Evolutionary conservation across 2,113 vertebrate genomes (phyloP).

Genomic region (Cyphomyrus plagiostoma): DNA sequence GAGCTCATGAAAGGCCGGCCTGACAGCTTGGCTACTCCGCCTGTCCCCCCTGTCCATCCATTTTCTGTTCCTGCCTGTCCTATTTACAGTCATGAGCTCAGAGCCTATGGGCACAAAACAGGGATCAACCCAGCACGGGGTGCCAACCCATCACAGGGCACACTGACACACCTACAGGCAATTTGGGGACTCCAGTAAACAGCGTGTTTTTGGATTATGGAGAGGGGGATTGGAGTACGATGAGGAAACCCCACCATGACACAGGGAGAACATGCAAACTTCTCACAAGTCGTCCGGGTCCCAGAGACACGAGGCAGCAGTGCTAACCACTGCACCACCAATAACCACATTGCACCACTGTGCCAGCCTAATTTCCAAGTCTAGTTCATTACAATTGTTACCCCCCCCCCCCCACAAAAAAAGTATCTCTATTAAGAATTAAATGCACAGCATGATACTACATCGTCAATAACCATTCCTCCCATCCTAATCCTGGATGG

Average conservation of each 20-base stretch:
- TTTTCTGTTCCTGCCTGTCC: not conserved
- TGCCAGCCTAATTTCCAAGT: conserved; percentile 1
- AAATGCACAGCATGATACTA: not conserved
- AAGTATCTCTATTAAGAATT: not conserved
- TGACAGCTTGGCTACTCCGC: not conserved
- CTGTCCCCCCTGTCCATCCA: not conserved
- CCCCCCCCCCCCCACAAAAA: not conserved
- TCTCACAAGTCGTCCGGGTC: not conserved
- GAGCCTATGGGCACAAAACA: too few species aligned
- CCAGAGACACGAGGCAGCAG: not conserved
- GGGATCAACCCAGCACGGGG: too few species aligned
- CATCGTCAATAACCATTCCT: not conserved
- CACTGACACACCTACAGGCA: not conserved
- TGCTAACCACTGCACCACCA: not conserved
- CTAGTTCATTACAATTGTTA: conserved; percentile 15
- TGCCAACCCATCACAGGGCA: not conserved
- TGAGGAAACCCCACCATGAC: not conserved
- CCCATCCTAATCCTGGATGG: not conserved
- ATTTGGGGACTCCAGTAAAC: not conserved
- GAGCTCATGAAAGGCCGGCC: not conserved
- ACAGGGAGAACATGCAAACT: not conserved
- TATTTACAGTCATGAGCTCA: not conserved
- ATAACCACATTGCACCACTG: not conserved
- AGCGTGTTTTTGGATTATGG: not conserved
- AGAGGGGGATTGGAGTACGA: not conserved